A percentile compares a stretch with the other conserved stretches of the same genome.
Evolutionary conservation across 1,140 invertebrate genomes (phyloP).

Genomic region (Pseudomyrmex pallidus): DNA sequence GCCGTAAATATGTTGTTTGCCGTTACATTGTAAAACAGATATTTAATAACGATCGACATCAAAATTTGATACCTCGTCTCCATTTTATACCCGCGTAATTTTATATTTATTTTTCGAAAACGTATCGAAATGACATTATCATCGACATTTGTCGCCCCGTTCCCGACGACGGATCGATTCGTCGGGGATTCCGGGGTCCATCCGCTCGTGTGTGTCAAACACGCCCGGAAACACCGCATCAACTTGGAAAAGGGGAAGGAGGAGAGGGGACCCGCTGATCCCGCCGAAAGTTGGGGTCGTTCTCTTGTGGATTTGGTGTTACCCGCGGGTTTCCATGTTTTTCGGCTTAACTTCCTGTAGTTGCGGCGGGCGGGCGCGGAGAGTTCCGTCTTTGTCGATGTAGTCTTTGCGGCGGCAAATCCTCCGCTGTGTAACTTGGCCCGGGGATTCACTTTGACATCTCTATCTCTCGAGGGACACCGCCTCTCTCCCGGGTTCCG

Average conservation of each 20-base stretch:
- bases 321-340: constrained; percentile 20
- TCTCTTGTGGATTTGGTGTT: not conserved
- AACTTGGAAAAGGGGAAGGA: not conserved
- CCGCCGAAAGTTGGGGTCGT: constrained; percentile 24
- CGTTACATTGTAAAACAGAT: not conserved
- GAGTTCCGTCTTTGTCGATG: not conserved
- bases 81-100: not conserved
- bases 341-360: constrained; percentile 21
- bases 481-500: not conserved
- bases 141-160: no score
- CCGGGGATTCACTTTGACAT: constrained; percentile 52
- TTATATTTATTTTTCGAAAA: no score
- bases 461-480: constrained; percentile 55
- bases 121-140: no score
- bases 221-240: constrained; percentile 4
- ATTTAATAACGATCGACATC: constrained; percentile 20
- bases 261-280: not conserved
- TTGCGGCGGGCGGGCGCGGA: not conserved
- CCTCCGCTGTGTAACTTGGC: constrained; percentile 34
- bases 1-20: constrained; percentile 32
- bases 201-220: not conserved
- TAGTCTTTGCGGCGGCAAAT: constrained; percentile 39
- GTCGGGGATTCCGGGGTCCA: not conserved
- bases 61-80: constrained; percentile 17
- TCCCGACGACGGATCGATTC: not conserved